Percentiles rank a stretch among this genome's conserved stretches.
Conservation (phyloP, 2,113 vertebrate species). For the Panthera uncia region DNA sequence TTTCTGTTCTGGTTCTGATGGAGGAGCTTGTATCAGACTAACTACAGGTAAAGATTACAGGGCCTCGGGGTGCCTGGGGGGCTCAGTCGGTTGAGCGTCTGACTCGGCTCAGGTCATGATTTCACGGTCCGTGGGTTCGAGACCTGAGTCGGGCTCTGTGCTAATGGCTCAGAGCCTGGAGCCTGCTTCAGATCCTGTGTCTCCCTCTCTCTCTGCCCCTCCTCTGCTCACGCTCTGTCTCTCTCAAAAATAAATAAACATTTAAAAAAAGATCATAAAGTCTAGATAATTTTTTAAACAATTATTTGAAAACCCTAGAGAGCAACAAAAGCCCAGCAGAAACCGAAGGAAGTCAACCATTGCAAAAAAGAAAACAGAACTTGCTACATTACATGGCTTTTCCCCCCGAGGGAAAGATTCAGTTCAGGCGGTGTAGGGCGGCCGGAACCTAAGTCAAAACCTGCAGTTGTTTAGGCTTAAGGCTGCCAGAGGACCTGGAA, state of each 20-base stretch:
- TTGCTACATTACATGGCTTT: not conserved
- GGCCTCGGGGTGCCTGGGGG: not conserved
- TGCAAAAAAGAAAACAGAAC: not conserved
- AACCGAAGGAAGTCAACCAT: not conserved
- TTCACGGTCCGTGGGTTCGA: no score
- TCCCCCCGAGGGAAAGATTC: not conserved
- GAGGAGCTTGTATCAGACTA: not conserved
- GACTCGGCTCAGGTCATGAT: no score
- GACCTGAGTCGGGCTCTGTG: no score
- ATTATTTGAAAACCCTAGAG: not conserved
- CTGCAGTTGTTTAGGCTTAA: not conserved
- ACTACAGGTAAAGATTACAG: not conserved
- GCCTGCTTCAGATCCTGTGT: no score
- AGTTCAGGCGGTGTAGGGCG: not conserved
- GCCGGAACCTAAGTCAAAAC: not conserved
- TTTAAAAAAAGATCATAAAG: not conserved
- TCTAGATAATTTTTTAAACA: constrained; percentile 22
- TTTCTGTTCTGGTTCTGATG: not conserved
- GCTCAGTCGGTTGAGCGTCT: no score
- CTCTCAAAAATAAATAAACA: no score
- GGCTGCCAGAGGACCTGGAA: not conserved
- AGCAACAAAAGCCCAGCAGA: not conserved
- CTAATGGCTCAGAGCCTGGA: no score
- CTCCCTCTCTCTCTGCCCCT: no score
- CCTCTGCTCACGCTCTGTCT: no score